Conservation (phyloP, 2,113 vertebrate species). For the Strix uralensis region DNA sequence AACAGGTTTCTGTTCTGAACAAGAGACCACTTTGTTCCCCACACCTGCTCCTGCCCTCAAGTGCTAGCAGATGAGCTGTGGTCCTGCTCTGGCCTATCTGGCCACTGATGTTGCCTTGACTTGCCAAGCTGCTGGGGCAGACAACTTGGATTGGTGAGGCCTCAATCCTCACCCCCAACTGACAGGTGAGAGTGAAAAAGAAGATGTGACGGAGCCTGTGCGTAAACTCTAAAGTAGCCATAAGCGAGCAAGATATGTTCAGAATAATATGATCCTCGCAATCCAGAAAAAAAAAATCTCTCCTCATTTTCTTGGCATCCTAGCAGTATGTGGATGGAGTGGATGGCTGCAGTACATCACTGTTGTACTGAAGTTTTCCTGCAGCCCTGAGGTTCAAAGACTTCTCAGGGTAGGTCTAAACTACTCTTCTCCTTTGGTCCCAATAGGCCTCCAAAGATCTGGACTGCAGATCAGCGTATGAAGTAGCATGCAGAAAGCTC, state of each 20-base stretch:
- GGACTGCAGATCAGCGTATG: neutral
- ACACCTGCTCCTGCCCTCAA: neutral
- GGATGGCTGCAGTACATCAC: neutral
- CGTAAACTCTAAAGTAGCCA: neutral
- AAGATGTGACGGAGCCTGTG: neutral
- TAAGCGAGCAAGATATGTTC: neutral
- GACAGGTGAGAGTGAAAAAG: neutral
- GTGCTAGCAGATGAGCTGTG: neutral
- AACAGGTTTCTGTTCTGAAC: neutral
- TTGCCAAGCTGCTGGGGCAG: neutral
- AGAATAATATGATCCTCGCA: neutral
- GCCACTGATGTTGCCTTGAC: neutral
- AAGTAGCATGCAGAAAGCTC: neutral
- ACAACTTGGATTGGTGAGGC: neutral
- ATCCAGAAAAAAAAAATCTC: neutral
- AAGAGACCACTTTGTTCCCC: neutral
- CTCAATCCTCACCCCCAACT: neutral
- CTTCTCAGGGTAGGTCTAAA: neutral
- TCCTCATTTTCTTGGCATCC: neutral
- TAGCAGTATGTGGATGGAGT: neutral
- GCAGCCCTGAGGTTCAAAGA: neutral
- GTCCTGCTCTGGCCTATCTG: neutral
- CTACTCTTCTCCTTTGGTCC: neutral
- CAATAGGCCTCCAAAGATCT: neutral
- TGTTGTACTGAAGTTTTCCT: neutral